Evolutionary conservation across 2,888 invertebrate genomes (phyloP).

Genomic region (Spilarctia lutea): DNA sequence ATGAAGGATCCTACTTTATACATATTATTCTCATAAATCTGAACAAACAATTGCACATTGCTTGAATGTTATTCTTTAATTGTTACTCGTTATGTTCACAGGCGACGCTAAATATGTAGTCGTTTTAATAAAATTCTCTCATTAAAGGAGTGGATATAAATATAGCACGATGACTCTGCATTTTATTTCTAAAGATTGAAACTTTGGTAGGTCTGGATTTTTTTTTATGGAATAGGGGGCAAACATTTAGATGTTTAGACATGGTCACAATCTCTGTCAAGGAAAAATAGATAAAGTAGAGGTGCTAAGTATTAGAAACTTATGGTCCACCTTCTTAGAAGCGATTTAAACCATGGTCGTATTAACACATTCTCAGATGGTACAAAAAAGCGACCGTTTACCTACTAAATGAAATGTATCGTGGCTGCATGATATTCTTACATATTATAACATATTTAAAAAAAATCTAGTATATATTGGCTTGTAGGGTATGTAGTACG

Average conservation of each 20-base stretch:
- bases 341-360: background rate
- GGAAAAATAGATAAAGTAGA: background rate
- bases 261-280: background rate
- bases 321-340: background rate
- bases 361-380: no score
- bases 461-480: background rate
- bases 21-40: background rate
- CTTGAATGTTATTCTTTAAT: slow-evolving; percentile 8
- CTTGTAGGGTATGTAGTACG: no score
- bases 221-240: no score
- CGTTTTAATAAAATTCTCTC: background rate
- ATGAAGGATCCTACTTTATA: background rate
- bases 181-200: background rate
- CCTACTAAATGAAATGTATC: background rate
- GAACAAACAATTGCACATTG: slow-evolving; percentile 4
- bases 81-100: slow-evolving; percentile 3
- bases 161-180: background rate
- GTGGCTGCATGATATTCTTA: background rate
- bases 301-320: slow-evolving; percentile 1
- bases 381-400: background rate
- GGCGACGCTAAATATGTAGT: background rate
- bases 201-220: no score
- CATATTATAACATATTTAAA: background rate
- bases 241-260: background rate
- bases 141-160: background rate